Percentiles rank a stretch among this genome's conserved stretches.
These are phyloP conservation scores for Lagopus leucura DNA, from an alignment of 2,113 vertebrate genomes.

Conservation along the genomic window DNA sequence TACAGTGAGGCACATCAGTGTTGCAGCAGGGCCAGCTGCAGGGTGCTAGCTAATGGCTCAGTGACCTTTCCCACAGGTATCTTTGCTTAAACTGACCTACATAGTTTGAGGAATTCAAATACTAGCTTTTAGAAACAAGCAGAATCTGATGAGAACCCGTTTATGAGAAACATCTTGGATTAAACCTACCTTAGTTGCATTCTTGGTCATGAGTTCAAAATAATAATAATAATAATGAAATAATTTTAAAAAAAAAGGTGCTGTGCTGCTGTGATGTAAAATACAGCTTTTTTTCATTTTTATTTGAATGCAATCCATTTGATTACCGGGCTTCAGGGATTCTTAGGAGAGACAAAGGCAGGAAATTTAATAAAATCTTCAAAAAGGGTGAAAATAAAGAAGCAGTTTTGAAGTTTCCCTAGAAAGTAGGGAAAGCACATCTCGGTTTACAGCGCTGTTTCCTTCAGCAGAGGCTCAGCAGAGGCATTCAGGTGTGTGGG, in stretches of 20 bases:
- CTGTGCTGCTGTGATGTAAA: not conserved
- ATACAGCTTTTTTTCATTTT: conserved; percentile 19
- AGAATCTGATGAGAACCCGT: not conserved
- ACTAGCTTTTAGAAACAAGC: not conserved
- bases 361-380: not conserved
- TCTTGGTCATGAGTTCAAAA: not conserved
- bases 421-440: not conserved
- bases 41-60: not conserved
- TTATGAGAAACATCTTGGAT: not conserved
- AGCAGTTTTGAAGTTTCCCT: not conserved
- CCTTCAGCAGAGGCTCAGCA: not conserved
- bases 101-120: not conserved
- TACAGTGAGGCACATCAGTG: not conserved
- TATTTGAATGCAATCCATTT: not conserved
- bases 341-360: not conserved
- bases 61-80: not conserved
- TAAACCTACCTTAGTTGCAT: not conserved
- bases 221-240: not conserved
- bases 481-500: not conserved
- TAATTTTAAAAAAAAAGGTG: too few relatives aligned
- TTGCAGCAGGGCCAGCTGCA: not conserved
- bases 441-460: not conserved
- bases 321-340: not conserved
- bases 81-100: not conserved
- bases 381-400: not conserved